Base-by-base conservation (phyloP, 2,888 invertebrate genomes). In the Stegana nigrithorax region DNA sequence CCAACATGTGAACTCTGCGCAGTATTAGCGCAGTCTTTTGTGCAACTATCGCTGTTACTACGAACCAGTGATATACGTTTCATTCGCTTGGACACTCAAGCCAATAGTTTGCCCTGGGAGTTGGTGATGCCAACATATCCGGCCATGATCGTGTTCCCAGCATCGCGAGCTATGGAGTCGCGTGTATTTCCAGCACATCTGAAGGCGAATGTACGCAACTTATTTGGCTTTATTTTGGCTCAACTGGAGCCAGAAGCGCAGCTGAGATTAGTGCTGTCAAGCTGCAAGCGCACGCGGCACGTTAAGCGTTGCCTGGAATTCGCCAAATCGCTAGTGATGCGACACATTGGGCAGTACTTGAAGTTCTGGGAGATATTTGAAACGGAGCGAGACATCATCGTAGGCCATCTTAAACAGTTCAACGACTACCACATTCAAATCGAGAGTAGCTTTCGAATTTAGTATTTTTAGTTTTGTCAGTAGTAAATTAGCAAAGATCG, bases 101-200 rank as follows among this genome's bases (percentile, higher is more conserved):
- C 89, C 0, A 95, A 96, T 87, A 94, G 95, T 86, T 87, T 97
- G 71, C 93, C 94, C 0, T 96, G 95, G 95, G 81, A 85, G 25
- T 75, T 82, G 36, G 92, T 92, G 44, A 92, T 93, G 87, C 90
- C 91, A 67, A 87, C 87, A 58, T 92, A 92, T 84, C 97, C 97
- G 14, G 90, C 93, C 0, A 87, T 97, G 47, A 86, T 95, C 27
- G 92, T 95, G 65, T 93, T 95, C 82, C 93, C 94, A 0, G 89
- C 91, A 5, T 86, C 88, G 72, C 90, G 72, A 23, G 73, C 72
- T 32, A 59, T 66, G 0, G 93, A 94, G 73, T 92, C 92, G 73
- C 87, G 90, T 57, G 87, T 90, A 56, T 93, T 90, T 85, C 93
- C 94, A 7, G 83, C 84, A 67, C 83, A 87, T 62, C 83, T 89